A percentile compares a stretch with the other conserved stretches of the same genome.
Evolutionary conservation across 2,888 invertebrate species (phyloP).

Genomic region (Ophioninae sp.): DNA sequence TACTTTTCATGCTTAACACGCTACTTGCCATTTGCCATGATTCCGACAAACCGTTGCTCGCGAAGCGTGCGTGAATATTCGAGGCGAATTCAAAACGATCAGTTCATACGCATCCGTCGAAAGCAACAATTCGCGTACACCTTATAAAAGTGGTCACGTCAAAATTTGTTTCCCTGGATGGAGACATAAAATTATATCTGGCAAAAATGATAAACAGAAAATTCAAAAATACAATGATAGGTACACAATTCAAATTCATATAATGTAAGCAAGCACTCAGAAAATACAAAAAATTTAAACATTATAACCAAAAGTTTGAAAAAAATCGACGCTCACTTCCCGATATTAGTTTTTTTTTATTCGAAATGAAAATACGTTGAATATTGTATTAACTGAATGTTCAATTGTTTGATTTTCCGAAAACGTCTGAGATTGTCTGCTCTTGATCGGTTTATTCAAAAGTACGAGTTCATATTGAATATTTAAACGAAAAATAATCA

Average conservation of each 20-base stretch:
- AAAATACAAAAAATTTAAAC: neutral
- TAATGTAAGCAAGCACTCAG: neutral
- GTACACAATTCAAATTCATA: neutral
- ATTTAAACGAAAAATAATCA: neutral
- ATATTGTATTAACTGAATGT: neutral
- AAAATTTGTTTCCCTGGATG: neutral
- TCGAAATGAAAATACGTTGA: too few species aligned
- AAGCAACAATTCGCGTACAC: neutral
- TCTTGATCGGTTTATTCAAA: neutral
- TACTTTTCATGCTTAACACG: constrained; percentile 51
- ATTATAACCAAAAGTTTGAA: too few species aligned
- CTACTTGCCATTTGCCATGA: constrained; percentile 15
- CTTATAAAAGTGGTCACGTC: neutral
- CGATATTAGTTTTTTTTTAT: too few species aligned
- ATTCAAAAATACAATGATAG: neutral
- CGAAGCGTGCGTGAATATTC: constrained; percentile 11
- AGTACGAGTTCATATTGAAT: neutral
- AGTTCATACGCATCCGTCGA: neutral
- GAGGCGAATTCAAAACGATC: neutral
- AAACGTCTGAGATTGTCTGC: neutral
- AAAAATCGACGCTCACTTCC: too few species aligned
- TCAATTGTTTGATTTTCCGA: neutral
- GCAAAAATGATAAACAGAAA: neutral
- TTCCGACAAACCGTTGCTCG: neutral
- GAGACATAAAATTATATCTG: neutral